These are phyloP conservation scores for Axinella damicornis DNA, from an alignment of 37 sponge, comb jelly and placozoan genomes.

Conservation along the genomic window DNA sequence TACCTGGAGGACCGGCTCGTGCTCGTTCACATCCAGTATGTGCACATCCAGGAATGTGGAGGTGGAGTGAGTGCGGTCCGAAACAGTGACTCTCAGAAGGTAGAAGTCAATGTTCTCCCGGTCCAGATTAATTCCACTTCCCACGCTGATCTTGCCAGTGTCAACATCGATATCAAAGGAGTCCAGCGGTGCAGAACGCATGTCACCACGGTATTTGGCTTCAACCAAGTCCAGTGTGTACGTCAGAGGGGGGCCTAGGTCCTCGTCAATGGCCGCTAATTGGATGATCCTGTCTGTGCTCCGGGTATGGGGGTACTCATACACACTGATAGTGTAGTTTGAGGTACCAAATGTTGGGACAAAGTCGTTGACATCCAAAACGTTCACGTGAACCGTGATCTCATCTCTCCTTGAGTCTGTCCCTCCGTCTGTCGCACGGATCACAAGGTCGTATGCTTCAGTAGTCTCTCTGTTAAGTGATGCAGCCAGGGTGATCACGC, in stretches of 20 bases:
- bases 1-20: conserved; percentile 45
- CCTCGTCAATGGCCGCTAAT: conserved; percentile 60
- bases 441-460: conserved; percentile 41
- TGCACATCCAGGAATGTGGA: conserved; percentile 32
- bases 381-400: conserved; percentile 15
- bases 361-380: conserved; percentile 71
- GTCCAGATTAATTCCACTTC: conserved; percentile 29
- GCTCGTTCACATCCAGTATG: conserved; percentile 82
- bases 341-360: conserved; percentile 49
- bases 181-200: neutral
- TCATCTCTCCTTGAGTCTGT: neutral
- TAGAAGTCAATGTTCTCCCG: conserved; percentile 59
- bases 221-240: conserved; percentile 21
- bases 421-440: conserved; percentile 60
- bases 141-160: conserved; percentile 41
- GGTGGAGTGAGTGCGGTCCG: conserved; percentile 23
- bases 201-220: neutral
- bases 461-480: conserved; percentile 48
- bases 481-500: conserved; percentile 27
- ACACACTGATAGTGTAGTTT: conserved; percentile 57
- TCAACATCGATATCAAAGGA: conserved; percentile 53
- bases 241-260: conserved; percentile 23
- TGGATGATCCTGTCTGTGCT: conserved; percentile 39
- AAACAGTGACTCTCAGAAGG: conserved; percentile 32
- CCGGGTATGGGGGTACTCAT: conserved; percentile 32